phyloP scores from a whole-genome alignment of 1,140 invertebrate genomes.

The Copidosoma floridanum region DNA sequence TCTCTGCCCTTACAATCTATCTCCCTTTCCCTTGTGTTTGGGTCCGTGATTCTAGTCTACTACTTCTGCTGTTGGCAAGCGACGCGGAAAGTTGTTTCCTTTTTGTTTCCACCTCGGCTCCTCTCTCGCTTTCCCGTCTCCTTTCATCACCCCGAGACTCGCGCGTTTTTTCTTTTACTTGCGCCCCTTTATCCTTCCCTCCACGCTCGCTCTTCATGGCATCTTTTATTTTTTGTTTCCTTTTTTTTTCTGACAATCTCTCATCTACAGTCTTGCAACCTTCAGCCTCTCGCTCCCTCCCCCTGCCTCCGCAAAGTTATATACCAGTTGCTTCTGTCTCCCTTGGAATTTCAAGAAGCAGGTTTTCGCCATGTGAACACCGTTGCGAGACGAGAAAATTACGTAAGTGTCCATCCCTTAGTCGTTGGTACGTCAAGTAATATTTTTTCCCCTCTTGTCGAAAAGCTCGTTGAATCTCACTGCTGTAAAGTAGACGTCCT shows the following conservation, averaged over 20 bases:
- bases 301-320: not conserved
- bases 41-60: not conserved
- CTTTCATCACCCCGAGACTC: not conserved
- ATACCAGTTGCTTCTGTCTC: conserved; percentile 5
- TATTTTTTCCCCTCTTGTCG: no score
- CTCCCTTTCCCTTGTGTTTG: not conserved
- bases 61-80: not conserved
- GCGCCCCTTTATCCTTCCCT: not conserved
- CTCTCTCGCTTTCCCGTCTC: not conserved
- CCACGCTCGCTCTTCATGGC: not conserved
- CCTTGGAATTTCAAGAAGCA: not conserved
- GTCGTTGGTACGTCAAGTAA: no score
- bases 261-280: not conserved
- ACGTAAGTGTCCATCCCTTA: no score
- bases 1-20: not conserved
- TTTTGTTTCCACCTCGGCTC: conserved; percentile 9
- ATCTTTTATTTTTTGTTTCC: not conserved
- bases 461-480: no score
- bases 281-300: not conserved
- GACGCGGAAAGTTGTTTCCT: conserved; percentile 3
- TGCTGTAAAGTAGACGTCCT: no score
- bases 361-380: no score
- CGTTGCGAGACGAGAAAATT: no score
- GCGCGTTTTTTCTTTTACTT: not conserved
- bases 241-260: not conserved